Base-by-base conservation (phyloP, 2,888 invertebrate species). In the Parnassius apollo region DNA sequence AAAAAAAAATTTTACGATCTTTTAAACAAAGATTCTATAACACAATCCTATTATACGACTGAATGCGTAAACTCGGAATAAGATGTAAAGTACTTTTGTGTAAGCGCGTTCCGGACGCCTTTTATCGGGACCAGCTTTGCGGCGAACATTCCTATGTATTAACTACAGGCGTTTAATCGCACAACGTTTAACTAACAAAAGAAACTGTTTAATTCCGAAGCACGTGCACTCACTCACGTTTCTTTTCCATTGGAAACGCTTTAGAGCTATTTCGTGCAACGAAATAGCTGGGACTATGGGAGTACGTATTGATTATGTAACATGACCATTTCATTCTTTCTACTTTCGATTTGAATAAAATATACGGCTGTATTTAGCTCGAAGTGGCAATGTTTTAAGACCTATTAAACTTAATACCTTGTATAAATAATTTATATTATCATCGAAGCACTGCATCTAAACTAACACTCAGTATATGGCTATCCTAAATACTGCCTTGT, bases 121-220 rank as follows among this genome's bases (percentile, higher is more conserved):
- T 76, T 78, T 75, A 75, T 72, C 70, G 73, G 62, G 65, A 66
- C 59, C 67, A 61, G 71, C 72, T 72, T 74, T 74, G 71, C 71
- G 68, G 69, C 69, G 70, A 76, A 76, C 75, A 74, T 75, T 77
- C 74, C 74, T 76, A 77, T 74, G 75, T 73, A 74, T 74, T 74
- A 74, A 74, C 76, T 77, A 83, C 82, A 85, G 85, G 72, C 73
- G 76, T 77, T 77, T 84, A 82, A 86, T 85, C 82, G 80, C 76
- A 68, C 67, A 76, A 77, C 80, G 79, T 82, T 85, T 83, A 77
- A 81, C 76, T 72, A 81, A 88, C 89, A 87, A 90, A 88, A 84
- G 87, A 78, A 83, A 80, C 84, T 86, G 81, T 82, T 90, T 88
- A 83, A 89, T 91, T 86, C 87, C 78, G 71, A 75, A 79, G 85